phyloP scores from a whole-genome alignment of 2,888 invertebrate species.

The Temnothorax ravouxi region DNA sequence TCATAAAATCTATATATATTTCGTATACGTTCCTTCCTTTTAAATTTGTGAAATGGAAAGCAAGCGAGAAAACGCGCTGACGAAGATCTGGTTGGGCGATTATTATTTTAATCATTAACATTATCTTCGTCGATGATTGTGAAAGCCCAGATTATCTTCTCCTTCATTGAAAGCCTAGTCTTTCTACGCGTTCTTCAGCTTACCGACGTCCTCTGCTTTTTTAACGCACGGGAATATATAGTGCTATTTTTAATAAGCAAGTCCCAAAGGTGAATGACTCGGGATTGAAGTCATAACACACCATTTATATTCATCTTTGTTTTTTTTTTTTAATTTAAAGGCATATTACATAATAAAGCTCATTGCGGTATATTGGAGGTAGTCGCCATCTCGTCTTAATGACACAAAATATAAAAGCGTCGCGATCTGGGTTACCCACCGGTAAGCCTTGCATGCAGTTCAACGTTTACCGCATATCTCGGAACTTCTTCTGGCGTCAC shows the following conservation, averaged over 20 bases:
- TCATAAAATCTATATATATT: background rate
- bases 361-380: background rate
- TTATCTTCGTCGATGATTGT: background rate
- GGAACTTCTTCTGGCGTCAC: conserved; percentile 11
- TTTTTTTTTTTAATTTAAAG: background rate
- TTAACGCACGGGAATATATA: background rate
- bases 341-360: background rate
- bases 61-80: background rate
- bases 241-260: background rate
- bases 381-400: conserved; percentile 52
- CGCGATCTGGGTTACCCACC: conserved; percentile 41
- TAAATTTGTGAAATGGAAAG: background rate
- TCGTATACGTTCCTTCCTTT: background rate
- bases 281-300: background rate
- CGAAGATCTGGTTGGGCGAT: background rate
- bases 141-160: background rate
- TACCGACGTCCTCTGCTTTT: background rate
- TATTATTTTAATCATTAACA: background rate
- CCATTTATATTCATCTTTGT: background rate
- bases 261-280: background rate
- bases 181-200: background rate
- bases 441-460: conserved; percentile 26
- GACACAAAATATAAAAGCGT: conserved; percentile 19
- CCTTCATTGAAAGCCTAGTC: background rate
- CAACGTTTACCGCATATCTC: conserved; percentile 10